Evolutionary conservation across 2,797 vertebrate species (phyloP).

Genomic region (Cyprinodon diabolis): DNA sequence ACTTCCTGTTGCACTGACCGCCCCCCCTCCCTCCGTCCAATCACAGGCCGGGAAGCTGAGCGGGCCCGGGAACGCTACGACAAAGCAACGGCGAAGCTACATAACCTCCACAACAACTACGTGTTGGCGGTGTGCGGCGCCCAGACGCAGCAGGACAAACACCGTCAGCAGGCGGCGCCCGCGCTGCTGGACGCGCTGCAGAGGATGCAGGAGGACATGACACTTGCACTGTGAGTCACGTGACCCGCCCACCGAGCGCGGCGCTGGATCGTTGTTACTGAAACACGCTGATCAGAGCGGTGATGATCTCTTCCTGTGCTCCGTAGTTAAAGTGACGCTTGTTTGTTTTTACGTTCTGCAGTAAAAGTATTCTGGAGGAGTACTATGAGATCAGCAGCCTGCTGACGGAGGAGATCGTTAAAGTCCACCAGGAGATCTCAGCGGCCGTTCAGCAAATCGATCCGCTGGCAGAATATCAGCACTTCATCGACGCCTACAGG

Average conservation of each 20-base stretch:
- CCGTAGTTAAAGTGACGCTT: background rate
- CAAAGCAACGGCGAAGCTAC: slow-evolving; percentile 94
- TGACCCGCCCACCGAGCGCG: background rate
- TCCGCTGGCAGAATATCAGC: slow-evolving; percentile 90
- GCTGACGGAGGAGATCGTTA: slow-evolving; percentile 92
- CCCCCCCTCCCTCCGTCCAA: background rate
- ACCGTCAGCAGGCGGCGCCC: slow-evolving; percentile 87
- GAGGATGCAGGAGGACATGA: slow-evolving; percentile 99
- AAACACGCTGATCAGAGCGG: no score
- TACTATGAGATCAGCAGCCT: slow-evolving; percentile 96
- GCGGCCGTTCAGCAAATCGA: slow-evolving; percentile 92
- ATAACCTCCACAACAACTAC: slow-evolving; percentile 95
- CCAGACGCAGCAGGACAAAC: slow-evolving; percentile 91
- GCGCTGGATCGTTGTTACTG: no score
- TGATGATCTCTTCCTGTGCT: background rate
- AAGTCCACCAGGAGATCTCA: slow-evolving; percentile 93
- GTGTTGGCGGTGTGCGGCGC: slow-evolving; percentile 92
- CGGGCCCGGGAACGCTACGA: slow-evolving; percentile 95
- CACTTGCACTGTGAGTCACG: slow-evolving; percentile 89
- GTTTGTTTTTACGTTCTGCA: slow-evolving; percentile 47
- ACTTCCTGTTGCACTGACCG: background rate
- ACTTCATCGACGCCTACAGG: slow-evolving; percentile 93
- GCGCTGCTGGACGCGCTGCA: slow-evolving; percentile 92
- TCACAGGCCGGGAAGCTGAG: slow-evolving; percentile 90
- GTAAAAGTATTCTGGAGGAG: slow-evolving; percentile 94